These are phyloP conservation scores for Mesochorus sp. DNA, from an alignment of 2,888 invertebrate species.

Conservation along the genomic window DNA sequence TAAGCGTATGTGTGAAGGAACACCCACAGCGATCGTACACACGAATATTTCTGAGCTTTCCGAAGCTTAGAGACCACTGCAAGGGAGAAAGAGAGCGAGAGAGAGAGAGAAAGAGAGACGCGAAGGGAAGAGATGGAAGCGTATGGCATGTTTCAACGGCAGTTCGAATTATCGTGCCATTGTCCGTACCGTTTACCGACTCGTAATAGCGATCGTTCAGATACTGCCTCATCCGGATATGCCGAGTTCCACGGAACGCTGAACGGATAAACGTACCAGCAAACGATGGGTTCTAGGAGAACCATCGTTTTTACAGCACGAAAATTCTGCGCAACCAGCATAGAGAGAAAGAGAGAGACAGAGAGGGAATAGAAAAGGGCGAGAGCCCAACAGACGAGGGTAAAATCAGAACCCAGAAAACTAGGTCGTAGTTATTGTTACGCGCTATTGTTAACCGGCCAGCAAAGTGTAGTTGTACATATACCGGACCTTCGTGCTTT, in stretches of 20 bases:
- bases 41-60: constrained; percentile 8
- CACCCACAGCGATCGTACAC: not conserved
- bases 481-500: constrained; percentile 1
- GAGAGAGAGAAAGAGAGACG: not conserved
- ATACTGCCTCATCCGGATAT: constrained; percentile 51
- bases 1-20: not conserved
- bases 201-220: constrained; percentile 59
- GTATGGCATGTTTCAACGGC: constrained; percentile 55
- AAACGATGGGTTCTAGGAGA: constrained; percentile 47
- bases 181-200: constrained; percentile 64
- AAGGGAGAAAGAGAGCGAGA: not conserved
- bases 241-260: constrained; percentile 26
- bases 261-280: constrained; percentile 53
- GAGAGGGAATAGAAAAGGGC: not conserved
- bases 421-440: constrained; percentile 66
- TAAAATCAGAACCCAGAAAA: constrained; percentile 49
- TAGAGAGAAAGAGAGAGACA: not conserved
- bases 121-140: not conserved
- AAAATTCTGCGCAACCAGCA: constrained; percentile 55
- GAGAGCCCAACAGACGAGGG: not conserved
- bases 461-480: not conserved
- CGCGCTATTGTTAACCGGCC: constrained; percentile 59
- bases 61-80: not conserved
- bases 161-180: constrained; percentile 64
- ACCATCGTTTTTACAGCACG: constrained; percentile 17